Evolutionary conservation across 1,140 invertebrate species (phyloP), one percentile per base, ranked within the genome.

Genomic region (Temnothorax curvispinosus): DNA sequence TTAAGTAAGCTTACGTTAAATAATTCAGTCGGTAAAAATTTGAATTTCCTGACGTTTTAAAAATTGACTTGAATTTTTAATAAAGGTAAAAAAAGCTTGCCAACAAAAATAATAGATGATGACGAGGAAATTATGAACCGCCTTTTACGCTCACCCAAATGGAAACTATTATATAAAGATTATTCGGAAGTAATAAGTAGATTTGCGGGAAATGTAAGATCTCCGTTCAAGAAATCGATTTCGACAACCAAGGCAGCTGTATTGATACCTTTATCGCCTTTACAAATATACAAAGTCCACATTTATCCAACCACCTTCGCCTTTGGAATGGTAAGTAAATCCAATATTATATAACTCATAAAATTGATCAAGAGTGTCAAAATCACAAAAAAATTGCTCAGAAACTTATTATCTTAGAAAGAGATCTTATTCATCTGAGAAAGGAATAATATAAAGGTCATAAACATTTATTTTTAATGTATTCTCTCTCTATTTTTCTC

Each of bases 221-320:
- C 18, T 52, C 21, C 58, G 15, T 18, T 56, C 21, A 11, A 52
- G 44, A 60, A 8, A 75, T 56, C 27, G 7, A 41, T 35, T 54
- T 56, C 21, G 2, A 38, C 47, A 27, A 74, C 27, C 0, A 81
- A 82, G 8, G 32, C 74, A 15, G 56, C 87, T 65, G 69, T 88
- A 7, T 47, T 94, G 41, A 88, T 92, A 56, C 92, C 93, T 6
- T 81, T 94, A 11, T 89, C 94, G 2, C 94, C 94, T 8, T 86
- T 91, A 11, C 92, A 94, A 85, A 87, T 94, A 52, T 93, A 91
- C 67, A 93, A 92, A 50, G 71, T 94, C 27, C 87, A 90, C n/a
- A 88, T 95, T 71, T 88, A 80, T 44, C 94, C 94, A 5, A 78
- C 60, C 5, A 78, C 75, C 2, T 90, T 94, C 9, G 62, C 89